Conservation (phyloP, 2,797 vertebrate genomes). For the Glossophaga mutica region DNA sequence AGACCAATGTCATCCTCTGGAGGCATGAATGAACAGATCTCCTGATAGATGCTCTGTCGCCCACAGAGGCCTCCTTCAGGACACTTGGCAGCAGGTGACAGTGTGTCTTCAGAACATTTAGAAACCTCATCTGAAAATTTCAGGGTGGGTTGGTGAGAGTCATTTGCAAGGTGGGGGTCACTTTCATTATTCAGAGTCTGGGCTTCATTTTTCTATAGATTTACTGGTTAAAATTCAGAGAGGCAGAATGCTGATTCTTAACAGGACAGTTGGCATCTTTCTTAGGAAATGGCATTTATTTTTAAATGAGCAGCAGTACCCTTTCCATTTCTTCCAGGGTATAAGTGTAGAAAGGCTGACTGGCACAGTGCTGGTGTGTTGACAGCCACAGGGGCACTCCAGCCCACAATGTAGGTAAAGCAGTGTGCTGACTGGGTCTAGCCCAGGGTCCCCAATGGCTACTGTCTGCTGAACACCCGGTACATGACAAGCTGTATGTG, state of each 20-base stretch:
- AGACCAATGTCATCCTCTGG: neutral
- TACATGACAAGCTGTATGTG: neutral
- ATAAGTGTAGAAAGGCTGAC: neutral
- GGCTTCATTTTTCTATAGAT: neutral
- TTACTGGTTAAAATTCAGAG: neutral
- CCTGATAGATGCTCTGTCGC: neutral
- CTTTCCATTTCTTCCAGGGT: neutral
- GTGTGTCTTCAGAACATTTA: neutral
- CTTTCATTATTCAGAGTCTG: neutral
- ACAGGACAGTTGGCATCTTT: neutral
- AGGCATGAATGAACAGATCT: neutral
- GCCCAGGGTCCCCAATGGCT: neutral
- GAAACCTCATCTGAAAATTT: neutral
- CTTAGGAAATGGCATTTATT: conserved; percentile 30
- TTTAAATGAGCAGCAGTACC: neutral
- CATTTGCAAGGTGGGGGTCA: neutral
- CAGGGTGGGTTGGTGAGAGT: neutral
- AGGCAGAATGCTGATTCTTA: neutral
- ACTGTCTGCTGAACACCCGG: neutral
- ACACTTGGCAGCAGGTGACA: neutral
- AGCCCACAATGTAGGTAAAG: neutral
- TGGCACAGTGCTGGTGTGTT: neutral
- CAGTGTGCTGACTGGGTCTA: too few relatives aligned
- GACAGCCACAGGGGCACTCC: neutral
- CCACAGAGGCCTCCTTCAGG: neutral